Conservation (phyloP, 2,888 invertebrate genomes). For the Himalopsyche kuldschensis region DNA sequence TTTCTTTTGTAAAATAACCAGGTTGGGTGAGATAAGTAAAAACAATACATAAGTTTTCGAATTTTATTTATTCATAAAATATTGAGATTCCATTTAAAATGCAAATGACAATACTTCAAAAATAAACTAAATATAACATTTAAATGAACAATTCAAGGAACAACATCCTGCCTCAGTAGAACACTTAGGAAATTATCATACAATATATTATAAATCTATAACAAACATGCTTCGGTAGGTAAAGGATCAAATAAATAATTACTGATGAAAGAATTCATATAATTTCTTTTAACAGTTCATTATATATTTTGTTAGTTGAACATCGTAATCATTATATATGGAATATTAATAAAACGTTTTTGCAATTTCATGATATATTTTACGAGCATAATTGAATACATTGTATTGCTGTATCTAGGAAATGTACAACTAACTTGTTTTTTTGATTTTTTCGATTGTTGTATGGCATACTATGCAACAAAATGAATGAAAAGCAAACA, state of each 20-base stretch:
- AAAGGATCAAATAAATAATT: background rate
- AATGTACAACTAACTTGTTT: no score
- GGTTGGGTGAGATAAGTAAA: no score
- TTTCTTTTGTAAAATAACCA: no score
- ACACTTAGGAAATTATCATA: background rate
- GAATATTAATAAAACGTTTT: no score
- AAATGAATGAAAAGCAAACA: no score
- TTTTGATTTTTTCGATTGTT: no score
- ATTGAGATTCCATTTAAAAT: constrained; percentile 23
- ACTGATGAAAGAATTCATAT: background rate
- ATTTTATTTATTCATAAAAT: constrained; percentile 30
- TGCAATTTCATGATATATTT: no score
- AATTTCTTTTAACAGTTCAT: background rate
- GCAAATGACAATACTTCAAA: background rate
- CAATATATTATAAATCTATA: background rate
- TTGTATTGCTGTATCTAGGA: no score
- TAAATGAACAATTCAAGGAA: constrained; percentile 5
- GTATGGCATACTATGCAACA: no score
- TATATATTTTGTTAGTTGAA: no score
- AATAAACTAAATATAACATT: background rate
- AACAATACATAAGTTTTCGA: background rate
- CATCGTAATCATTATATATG: no score
- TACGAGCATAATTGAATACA: no score
- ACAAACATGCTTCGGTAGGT: background rate
- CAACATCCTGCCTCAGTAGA: background rate